Evolutionary conservation across 2,113 vertebrate genomes (phyloP), one percentile per base, ranked within the genome.

Genomic region (Zapornia atra): DNA sequence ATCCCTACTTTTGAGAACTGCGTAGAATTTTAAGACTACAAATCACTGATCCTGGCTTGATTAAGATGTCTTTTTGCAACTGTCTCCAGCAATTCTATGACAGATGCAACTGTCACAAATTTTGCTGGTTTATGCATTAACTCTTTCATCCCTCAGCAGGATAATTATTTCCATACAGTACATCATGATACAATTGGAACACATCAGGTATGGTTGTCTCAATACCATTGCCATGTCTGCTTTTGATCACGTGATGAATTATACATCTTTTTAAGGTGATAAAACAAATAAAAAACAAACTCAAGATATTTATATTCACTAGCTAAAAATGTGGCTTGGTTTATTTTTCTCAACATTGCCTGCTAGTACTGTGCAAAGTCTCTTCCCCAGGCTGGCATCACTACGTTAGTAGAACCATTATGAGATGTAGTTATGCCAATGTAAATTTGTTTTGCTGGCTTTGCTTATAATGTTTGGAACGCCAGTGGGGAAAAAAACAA

Each of bases 401-500:
- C 28, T 93, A 50, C 12, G 2, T 31, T 61, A 86, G 33, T n/a
- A 88, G 64, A 94, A 88, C 51, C 33, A 70, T 82, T 75, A 81
- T 18, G 24, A 83, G 22, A 56, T 17, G 33, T 34, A 81, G 42
- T 61, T 78, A 83, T 88, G 86, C 94, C 92, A 95, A 94, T 24
- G 80, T 78, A 95, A 94, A 91, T 92, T 92, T 93, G 64, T 63
- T 88, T 78, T 83, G 6, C 65, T 97, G 94, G 60, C 68, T 88
- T 82, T 82, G 46, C 46, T 95, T 88, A 59, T 59, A 76, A 54
- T 2, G 1, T 86, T 95, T 80, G 42, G 59, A 87, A 95, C 80
- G 56, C 15, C 24, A 4, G n/a, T 65, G 42, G 4, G 10, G 10
- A 61, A 71, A 91, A 86, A 94, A 69, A 34, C 16, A 90, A 93